A percentile compares a stretch with the other conserved stretches of the same genome.
phyloP scores from a whole-genome alignment of 2,113 vertebrate species.

The Psittacula cyanocephala region DNA sequence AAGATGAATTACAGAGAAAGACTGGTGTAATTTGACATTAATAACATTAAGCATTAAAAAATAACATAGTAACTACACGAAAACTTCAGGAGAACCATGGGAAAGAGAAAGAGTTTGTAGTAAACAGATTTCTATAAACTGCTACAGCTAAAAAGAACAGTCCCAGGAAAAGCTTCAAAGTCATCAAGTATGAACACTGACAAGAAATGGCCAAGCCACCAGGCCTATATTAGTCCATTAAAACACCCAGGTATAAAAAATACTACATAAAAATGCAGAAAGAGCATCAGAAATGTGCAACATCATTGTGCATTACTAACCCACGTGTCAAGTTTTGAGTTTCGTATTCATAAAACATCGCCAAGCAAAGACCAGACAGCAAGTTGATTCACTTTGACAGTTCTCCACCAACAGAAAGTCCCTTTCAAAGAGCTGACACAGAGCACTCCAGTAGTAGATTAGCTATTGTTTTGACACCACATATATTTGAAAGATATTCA shows the following conservation, averaged over 20 bases:
- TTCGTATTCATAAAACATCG: not conserved
- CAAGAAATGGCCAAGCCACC: not conserved
- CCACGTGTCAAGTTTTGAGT: not conserved
- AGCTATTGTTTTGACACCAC: not conserved
- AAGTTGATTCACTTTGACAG: not conserved
- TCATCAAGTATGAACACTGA: not conserved
- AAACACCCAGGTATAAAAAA: not conserved
- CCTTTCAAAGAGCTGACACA: not conserved
- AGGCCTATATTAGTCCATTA: not conserved
- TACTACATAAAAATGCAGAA: not conserved
- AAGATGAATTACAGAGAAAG: not conserved
- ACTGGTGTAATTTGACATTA: not conserved
- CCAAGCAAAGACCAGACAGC: not conserved
- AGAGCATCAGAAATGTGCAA: not conserved
- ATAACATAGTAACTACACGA: not conserved
- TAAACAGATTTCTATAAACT: not conserved
- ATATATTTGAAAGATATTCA: not conserved
- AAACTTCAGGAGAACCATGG: not conserved
- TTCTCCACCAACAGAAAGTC: not conserved
- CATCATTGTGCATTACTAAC: fast-evolving
- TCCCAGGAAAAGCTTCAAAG: not conserved
- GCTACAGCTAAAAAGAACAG: not conserved
- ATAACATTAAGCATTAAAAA: not conserved
- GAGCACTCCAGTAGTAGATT: not conserved
- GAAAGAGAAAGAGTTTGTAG: not conserved